phyloP scores from a whole-genome alignment of 2,797 vertebrate genomes.

The Hippopotamyrus pictus region DNA sequence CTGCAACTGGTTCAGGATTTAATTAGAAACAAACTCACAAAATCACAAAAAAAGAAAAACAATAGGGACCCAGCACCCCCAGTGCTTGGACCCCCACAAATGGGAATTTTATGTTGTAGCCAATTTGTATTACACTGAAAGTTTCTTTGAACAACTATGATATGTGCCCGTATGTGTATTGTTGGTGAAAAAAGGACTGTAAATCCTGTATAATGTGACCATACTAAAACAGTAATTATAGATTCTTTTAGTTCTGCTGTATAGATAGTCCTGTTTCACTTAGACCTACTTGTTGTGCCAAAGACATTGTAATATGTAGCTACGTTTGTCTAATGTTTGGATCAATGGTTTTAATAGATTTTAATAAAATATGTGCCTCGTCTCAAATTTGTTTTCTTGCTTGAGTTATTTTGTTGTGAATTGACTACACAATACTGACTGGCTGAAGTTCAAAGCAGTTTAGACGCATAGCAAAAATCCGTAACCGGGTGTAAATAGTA shows the following conservation, averaged over 20 bases:
- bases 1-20: background rate
- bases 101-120: background rate
- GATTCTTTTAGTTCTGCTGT: background rate
- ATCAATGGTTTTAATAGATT: background rate
- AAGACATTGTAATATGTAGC: constrained; percentile 5
- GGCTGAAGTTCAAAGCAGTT: background rate
- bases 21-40: background rate
- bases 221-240: background rate
- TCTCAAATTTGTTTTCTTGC: background rate
- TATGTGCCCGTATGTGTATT: background rate
- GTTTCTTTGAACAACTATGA: background rate
- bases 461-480: background rate
- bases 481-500: background rate
- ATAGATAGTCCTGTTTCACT: background rate
- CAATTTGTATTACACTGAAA: background rate
- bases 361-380: background rate
- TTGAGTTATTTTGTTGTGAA: background rate
- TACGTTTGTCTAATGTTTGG: background rate
- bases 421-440: background rate
- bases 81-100: background rate
- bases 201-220: background rate
- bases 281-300: background rate
- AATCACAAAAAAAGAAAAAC: background rate
- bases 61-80: background rate
- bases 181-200: background rate